Evolutionary conservation across 2,797 vertebrate species (phyloP).

Genomic region (Ctenosaura bakeri): DNA sequence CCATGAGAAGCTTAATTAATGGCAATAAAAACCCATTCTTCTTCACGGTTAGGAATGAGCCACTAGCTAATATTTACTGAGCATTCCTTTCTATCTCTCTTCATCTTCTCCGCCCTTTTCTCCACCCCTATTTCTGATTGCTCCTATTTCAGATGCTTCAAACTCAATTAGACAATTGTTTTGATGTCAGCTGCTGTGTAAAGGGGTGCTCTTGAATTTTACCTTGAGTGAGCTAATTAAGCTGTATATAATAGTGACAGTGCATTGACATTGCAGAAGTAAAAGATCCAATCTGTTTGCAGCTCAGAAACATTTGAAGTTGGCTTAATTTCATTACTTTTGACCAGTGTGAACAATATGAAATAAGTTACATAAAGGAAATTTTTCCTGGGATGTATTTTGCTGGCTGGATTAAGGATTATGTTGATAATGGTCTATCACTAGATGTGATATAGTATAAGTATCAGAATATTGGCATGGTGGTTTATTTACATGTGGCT

Average conservation of each 20-base stretch:
- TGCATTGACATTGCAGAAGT: constrained; percentile 42
- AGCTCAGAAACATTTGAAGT: constrained; percentile 17
- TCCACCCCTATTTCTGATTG: constrained; percentile 12
- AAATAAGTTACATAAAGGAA: constrained; percentile 10
- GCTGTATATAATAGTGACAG: constrained; percentile 50
- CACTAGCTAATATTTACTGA: not conserved
- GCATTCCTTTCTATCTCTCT: not conserved
- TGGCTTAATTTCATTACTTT: constrained; percentile 50
- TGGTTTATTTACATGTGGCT: not conserved
- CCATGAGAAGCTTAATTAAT: not conserved
- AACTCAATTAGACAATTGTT: constrained; percentile 49
- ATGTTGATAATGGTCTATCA: not conserved
- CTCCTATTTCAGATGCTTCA: constrained; percentile 44
- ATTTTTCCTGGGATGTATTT: not conserved
- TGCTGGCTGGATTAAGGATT: not conserved
- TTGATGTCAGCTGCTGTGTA: constrained; percentile 47
- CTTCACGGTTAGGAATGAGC: not conserved
- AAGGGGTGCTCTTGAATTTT: constrained; percentile 47
- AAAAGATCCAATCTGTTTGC: constrained; percentile 49
- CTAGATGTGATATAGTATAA: not conserved
- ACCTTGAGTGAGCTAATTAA: constrained; percentile 52
- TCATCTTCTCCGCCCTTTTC: not conserved
- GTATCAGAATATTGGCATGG: not conserved
- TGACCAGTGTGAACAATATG: constrained; percentile 44
- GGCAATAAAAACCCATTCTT: not conserved